phyloP scores from a whole-genome alignment of 2,113 vertebrate species.

The Phyllopteryx taeniolatus region DNA sequence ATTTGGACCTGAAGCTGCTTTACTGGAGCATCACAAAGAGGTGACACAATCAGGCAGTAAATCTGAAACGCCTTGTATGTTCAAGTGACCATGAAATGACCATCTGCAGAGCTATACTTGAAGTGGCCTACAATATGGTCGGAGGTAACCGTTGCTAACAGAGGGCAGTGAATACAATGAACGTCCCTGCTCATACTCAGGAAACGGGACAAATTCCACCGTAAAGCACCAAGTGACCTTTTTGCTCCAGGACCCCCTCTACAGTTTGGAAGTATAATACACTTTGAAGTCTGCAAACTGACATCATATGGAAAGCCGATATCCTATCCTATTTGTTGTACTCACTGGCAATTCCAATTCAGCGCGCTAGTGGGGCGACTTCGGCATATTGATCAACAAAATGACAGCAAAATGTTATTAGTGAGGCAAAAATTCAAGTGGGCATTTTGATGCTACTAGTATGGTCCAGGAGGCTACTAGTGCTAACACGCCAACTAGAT shows the following conservation, averaged over 20 bases:
- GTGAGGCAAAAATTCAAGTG: too few relatives aligned
- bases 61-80: constrained; percentile 40
- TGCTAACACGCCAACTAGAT: too few relatives aligned
- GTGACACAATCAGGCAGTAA: constrained; percentile 51
- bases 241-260: background rate
- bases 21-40: constrained; percentile 35
- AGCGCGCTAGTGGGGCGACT: too few relatives aligned
- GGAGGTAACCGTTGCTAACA: constrained; percentile 20
- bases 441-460: too few relatives aligned
- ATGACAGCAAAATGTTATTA: too few relatives aligned
- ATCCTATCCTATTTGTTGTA: too few relatives aligned
- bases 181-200: background rate
- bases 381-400: too few relatives aligned
- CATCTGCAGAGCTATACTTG: constrained; percentile 32
- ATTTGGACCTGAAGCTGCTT: constrained; percentile 30
- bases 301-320: too few relatives aligned
- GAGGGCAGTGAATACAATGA: constrained; percentile 13
- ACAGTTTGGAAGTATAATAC: background rate
- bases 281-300: background rate
- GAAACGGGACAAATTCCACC: background rate
- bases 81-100: constrained; percentile 59
- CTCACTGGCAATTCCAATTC: too few relatives aligned
- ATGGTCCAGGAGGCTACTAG: too few relatives aligned
- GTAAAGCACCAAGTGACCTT: background rate
- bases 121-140: constrained; percentile 28